Conservation (phyloP, 1,140 invertebrate genomes). For the Orchesella cincta region DNA sequence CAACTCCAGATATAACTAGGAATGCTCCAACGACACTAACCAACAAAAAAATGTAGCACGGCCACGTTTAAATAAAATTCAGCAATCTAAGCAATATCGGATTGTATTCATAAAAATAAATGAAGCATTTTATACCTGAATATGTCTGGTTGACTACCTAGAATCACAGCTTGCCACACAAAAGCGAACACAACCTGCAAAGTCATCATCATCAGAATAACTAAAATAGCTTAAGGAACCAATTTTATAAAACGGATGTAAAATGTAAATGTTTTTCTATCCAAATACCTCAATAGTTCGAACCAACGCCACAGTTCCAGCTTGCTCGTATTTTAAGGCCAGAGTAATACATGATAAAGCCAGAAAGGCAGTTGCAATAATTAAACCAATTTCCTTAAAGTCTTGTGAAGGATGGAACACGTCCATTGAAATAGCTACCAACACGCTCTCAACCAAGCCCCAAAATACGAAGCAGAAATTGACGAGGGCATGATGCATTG, state of each 20-base stretch:
- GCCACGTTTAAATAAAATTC: too few relatives aligned
- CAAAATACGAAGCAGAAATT: slow-evolving; percentile 37
- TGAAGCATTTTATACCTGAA: too few relatives aligned
- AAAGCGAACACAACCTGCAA: slow-evolving; percentile 27
- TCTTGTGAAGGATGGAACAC: slow-evolving; percentile 11
- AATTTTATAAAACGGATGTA: not conserved
- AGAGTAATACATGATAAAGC: slow-evolving; percentile 42
- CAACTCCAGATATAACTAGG: not conserved
- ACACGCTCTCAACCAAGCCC: slow-evolving; percentile 34
- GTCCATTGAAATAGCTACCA: slow-evolving; percentile 21
- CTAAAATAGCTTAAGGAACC: not conserved
- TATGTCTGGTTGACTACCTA: not conserved
- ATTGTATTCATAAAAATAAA: too few relatives aligned
- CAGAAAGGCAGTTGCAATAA: slow-evolving; percentile 31
- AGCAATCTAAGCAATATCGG: too few relatives aligned
- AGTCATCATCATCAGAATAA: not conserved
- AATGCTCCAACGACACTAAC: not conserved
- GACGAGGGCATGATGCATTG: slow-evolving; percentile 34
- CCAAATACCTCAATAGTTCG: slow-evolving; percentile 20
- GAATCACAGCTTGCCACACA: slow-evolving; percentile 13
- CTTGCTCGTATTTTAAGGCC: slow-evolving; percentile 44
- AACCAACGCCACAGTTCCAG: slow-evolving; percentile 32
- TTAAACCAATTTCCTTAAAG: slow-evolving; percentile 22
- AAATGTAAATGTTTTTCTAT: not conserved
- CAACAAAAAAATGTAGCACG: not conserved